phyloP scores from a whole-genome alignment of 2,797 vertebrate species.

The Xiphorhynchus erythropygius region DNA sequence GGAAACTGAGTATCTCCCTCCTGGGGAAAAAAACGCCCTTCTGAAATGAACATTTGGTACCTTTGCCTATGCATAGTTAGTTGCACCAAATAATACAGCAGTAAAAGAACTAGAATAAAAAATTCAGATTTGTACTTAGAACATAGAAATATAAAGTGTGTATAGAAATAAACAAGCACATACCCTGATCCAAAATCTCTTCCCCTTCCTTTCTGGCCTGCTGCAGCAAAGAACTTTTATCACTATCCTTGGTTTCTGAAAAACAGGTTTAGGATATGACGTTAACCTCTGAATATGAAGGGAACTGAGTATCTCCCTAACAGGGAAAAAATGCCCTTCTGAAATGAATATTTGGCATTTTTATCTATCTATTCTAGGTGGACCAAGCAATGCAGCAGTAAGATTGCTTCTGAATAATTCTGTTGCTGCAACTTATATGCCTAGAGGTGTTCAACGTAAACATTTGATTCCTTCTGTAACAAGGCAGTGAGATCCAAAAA shows the following conservation, averaged over 20 bases:
- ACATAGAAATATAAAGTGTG: neutral
- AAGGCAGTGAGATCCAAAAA: neutral
- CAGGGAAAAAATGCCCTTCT: neutral
- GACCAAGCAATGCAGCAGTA: neutral
- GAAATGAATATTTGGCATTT: neutral
- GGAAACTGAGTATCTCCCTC: neutral
- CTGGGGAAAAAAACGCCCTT: neutral
- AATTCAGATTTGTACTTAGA: neutral
- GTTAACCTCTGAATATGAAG: neutral
- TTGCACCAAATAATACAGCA: neutral
- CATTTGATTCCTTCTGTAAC: neutral
- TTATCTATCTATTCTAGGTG: neutral
- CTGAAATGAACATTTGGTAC: neutral
- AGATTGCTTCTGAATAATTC: neutral
- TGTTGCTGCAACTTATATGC: neutral
- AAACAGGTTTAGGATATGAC: slow-evolving; percentile 26
- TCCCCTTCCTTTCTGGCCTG: slow-evolving; percentile 80
- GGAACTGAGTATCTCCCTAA: neutral
- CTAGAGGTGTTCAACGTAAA: neutral
- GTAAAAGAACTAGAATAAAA: neutral
- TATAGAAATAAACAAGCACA: slow-evolving; percentile 46
- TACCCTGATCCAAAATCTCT: slow-evolving; percentile 84
- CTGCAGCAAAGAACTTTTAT: slow-evolving; percentile 64
- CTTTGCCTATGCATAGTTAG: neutral
- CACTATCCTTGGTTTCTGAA: slow-evolving; percentile 71